Base-by-base conservation (phyloP, 2,888 invertebrate genomes). In the Mesorhabditis belari region DNA sequence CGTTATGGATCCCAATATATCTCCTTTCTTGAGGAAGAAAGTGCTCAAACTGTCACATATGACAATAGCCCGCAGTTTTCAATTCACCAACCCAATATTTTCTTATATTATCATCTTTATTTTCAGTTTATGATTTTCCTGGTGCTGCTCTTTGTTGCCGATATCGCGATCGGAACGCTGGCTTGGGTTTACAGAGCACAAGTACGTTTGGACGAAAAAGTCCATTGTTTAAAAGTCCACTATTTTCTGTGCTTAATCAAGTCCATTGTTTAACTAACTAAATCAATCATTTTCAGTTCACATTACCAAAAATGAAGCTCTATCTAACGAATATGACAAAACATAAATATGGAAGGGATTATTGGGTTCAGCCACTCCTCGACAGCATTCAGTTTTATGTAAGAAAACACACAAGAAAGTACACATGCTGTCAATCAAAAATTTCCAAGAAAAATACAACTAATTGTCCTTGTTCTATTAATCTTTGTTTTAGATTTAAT, bases 311-410 rank as follows among this genome's bases (percentile, higher is more conserved):
- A 23, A 77, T 77, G 77, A 61, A 62, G 24, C 59, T 66, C 12
- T 79, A 80, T 61, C 56, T 80, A 60, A 57, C 66, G 21, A 77
- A 80, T 35, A 60, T 81, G 57, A 71, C 76, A 2, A 61, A 69
- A 55, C 73, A 75, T 57, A 70, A 76, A 21, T 80, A 80, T 65
- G 70, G 63, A 17, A 67, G 81, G 28, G 80, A 80, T 64, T 67
- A 76, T 53, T 80, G 80, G 80, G 76, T 76, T n/a, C 60, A 64
- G 26, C 77, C 77, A 5, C 64, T 81, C n/a, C 62, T 80, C 67
- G 81, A 80, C 61, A 74, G 75, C 19, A 70, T 81, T 9, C 80
- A 80, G 58, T 81, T 77, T 58, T 80, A 80, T 67, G 80, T 80
- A 66, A 71, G 75, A 68, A n/a, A n/a, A n/a, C n/a, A n/a, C n/a